Evolutionary conservation across 2,113 vertebrate genomes (phyloP).

Genomic region (Anhinga rufa): DNA sequence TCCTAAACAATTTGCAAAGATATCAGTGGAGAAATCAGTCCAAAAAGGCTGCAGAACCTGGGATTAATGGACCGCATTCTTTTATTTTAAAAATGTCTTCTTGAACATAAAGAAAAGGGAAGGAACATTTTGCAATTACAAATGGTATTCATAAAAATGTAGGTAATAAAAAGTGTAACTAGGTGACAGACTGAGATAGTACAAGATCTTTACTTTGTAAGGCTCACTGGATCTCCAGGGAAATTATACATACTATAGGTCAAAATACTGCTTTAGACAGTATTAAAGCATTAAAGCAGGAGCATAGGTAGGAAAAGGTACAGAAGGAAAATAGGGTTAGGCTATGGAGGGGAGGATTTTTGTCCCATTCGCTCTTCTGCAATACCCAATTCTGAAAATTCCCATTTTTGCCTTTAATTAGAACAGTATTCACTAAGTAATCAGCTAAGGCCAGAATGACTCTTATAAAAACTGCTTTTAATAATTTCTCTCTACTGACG

Average conservation of each 20-base stretch:
- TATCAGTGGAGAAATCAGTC: neutral
- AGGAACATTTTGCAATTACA: neutral
- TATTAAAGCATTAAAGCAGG: neutral
- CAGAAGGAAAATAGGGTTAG: neutral
- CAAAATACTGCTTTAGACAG: neutral
- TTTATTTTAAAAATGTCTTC: neutral
- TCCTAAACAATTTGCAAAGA: neutral
- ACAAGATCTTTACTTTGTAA: neutral
- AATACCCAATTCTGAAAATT: neutral
- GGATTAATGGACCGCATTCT: neutral
- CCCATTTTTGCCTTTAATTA: neutral
- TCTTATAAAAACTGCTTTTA: neutral
- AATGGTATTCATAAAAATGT: neutral
- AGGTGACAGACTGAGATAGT: neutral
- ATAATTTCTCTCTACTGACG: neutral
- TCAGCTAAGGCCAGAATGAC: neutral
- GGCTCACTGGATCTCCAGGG: neutral
- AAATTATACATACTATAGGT: neutral
- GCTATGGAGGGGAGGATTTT: neutral
- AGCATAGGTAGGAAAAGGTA: neutral
- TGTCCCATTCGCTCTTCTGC: neutral
- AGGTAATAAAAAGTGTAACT: neutral
- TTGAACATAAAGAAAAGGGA: neutral
- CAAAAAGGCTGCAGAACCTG: neutral
- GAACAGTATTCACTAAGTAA: neutral